Evolutionary conservation across 2,113 vertebrate species (phyloP), one percentile per base, ranked within the genome.

Genomic region (Danionella cerebrum): DNA sequence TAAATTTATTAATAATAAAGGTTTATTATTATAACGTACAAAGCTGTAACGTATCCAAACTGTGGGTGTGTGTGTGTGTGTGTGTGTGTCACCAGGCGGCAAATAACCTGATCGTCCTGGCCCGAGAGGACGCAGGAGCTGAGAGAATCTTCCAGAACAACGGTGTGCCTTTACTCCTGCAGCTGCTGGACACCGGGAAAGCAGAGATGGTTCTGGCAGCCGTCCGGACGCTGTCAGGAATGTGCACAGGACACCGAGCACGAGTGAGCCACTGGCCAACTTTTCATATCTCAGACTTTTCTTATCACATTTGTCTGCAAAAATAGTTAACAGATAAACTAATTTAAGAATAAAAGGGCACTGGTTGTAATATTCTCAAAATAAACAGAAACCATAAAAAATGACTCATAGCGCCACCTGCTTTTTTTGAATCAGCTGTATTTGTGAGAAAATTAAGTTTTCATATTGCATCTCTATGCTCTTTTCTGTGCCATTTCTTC

Each of bases 121-220:
- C 94, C 1, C 84, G 96, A 59, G 96, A 99, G 48, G 96, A 98
- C 16, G 93, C 95, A 0, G 96, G 96, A 31, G 91, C 94, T 0
- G 94, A 99, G 77, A 90, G 86, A 80, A 97, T 99, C 76, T 99
- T 98, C 85, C 91, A 96, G 86, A 97, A 90, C 79, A 96, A 98
- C 0, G 96, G 96, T 0, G 84, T 98, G 41, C 82, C 82, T 66
- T 77, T 98, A 78, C 85, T 98, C 12, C 65, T 94, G 75, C 89
- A 90, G 77, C 85, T 99, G 67, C 83, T 99, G 18, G 90, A 94
- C 59, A 93, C 90, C 0, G 90, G 91, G 69, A 89, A 89, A 47
- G 75, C 84, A 1, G 94, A 97, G 78, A 87, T 98, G 89, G 84
- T 96, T 70, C 82, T 98, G 50, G 92, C 94, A 19, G 92, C 93